Evolutionary conservation across 2,888 invertebrate species (phyloP), one percentile per base, ranked within the genome.

Genomic region (Unio delphinus): DNA sequence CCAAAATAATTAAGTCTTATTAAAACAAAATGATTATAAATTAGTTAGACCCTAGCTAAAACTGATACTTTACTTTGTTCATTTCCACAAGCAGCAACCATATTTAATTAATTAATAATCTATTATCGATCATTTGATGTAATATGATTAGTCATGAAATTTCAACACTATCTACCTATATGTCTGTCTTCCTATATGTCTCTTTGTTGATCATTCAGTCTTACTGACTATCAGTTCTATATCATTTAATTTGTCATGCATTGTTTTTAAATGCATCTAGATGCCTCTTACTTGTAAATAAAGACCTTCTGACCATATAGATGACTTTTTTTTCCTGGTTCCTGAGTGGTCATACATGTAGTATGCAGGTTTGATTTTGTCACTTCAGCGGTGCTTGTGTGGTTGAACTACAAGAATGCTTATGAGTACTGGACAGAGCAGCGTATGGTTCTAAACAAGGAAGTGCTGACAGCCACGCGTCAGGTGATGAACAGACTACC

Each of bases 391-490:
- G 97, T 99, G 80, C 92, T 99, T 28, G 97, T 99, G 63, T 99
- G 99, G 99, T 92, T 99, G 77, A 99, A 99, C 91, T 99, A 99
- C 89, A 98, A 98, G 91, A 99, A 98, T 90, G 98, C 99, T 0
- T 99, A 99, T 88, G 98, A 99, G 89, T 99, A 98, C 90, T 99
- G 99, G 99, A 96, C 96, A 81, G 98, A 98, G 90, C 98, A 99
- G 90, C 92, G 98, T 6, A 94, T 96, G 7, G 96, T 95, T 83
- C 91, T 98, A 60, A 97, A 96, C 87, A 95, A 95, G 84, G 97
- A 98, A 88, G 85, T 86, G 55, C 89, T 90, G 80, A 89, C 89
- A 68, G 91, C 91, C 23, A 91, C 91, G 6, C 95, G 95, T 89
- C 90, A 90, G 77, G 89, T 90, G 34, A 88, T 91, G 68, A 95